A percentile compares a stretch with the other conserved stretches of the same genome.
These are phyloP conservation scores for Fistularia commersonii DNA, from an alignment of 2,797 vertebrate species.

Conservation along the genomic window DNA sequence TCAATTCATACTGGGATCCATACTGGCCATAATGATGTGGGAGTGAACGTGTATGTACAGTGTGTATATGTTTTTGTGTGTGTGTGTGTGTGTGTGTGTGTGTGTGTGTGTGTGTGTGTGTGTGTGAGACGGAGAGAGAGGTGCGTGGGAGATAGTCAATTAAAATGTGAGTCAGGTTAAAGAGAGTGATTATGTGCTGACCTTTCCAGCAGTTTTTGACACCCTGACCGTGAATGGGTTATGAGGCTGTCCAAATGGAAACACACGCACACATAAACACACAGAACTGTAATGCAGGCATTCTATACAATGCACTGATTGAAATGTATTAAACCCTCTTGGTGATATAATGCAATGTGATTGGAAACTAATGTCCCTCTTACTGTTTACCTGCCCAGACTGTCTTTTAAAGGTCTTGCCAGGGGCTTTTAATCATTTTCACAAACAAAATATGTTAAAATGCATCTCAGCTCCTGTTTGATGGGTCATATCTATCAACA, in stretches of 20 bases:
- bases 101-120: too few species aligned
- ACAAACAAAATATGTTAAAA: too few species aligned
- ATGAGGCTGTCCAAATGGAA: constrained; percentile 61
- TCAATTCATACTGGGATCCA: constrained; percentile 76
- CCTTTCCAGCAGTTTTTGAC: constrained; percentile 76
- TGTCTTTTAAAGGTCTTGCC: constrained; percentile 56
- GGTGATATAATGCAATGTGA: constrained; percentile 58
- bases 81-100: constrained; percentile 10
- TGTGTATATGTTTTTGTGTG: constrained; percentile 26
- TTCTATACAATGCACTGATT: constrained; percentile 38
- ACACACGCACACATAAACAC: constrained; percentile 39
- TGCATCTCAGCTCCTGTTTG: too few species aligned
- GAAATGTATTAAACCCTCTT: constrained; percentile 67
- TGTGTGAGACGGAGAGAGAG: too few species aligned
- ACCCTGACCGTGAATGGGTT: constrained; percentile 65
- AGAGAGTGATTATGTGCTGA: constrained; percentile 78
- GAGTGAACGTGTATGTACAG: constrained; percentile 42
- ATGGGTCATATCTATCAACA: too few species aligned
- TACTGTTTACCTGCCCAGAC: constrained; percentile 64
- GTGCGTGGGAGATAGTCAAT: constrained; percentile 73
- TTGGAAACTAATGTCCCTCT: constrained; percentile 64
- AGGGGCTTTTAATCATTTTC: too few species aligned
- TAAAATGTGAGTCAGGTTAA: constrained; percentile 77
- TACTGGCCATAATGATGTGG: constrained; percentile 60
- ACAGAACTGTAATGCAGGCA: constrained; percentile 15